Evolutionary conservation across 2,113 vertebrate genomes (phyloP).

Genomic region (Tonatia bakeri): DNA sequence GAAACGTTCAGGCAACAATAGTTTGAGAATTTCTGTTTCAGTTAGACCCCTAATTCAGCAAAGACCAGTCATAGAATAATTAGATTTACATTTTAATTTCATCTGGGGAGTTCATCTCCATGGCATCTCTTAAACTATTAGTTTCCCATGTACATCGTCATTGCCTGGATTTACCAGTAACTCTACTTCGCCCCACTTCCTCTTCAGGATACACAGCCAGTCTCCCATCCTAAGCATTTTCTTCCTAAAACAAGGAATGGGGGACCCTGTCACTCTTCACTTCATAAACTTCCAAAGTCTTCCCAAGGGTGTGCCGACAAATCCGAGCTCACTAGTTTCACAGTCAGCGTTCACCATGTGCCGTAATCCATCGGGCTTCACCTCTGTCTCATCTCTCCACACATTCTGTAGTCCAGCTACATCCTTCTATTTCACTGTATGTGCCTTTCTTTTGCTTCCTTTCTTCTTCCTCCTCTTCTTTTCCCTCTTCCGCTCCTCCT

Average conservation of each 20-base stretch:
- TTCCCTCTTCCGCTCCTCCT: background rate
- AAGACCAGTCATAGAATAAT: constrained; percentile 42
- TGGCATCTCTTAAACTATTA: constrained; percentile 20
- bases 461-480: background rate
- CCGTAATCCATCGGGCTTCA: background rate
- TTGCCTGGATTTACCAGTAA: background rate
- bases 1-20: constrained; percentile 60
- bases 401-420: too few relatives aligned
- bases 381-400: background rate
- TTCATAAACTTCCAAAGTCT: background rate
- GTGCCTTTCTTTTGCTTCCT: background rate
- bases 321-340: background rate
- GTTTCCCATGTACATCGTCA: background rate
- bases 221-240: constrained; percentile 24
- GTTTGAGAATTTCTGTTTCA: constrained; percentile 64
- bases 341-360: background rate
- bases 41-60: constrained; percentile 52
- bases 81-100: constrained; percentile 60
- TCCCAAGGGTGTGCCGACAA: background rate
- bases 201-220: background rate
- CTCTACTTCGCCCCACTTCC: background rate
- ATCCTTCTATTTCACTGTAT: background rate
- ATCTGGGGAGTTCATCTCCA: constrained; percentile 39
- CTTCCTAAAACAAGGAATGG: background rate
- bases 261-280: background rate